These are phyloP conservation scores for Oscheius myriophilus DNA, from an alignment of 2,888 invertebrate species.

Conservation along the genomic window DNA sequence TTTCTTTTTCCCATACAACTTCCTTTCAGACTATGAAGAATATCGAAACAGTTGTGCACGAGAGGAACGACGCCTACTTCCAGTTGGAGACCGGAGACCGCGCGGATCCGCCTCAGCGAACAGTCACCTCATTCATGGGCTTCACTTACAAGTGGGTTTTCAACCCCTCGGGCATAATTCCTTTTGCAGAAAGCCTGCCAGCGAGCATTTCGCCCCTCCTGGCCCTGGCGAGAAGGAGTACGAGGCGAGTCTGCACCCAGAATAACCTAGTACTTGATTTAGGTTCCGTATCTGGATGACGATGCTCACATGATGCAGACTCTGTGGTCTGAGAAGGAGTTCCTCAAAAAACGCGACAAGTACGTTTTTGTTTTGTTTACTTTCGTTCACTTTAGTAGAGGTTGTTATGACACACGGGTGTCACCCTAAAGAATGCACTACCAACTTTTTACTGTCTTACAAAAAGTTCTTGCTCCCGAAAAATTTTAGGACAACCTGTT, in stretches of 20 bases:
- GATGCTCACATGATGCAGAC: slow-evolving; percentile 69
- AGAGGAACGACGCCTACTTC: slow-evolving; percentile 89
- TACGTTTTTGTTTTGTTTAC: neutral
- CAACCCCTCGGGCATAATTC: no score
- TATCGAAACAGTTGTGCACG: slow-evolving; percentile 87
- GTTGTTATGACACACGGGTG: no score
- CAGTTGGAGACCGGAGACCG: slow-evolving; percentile 87
- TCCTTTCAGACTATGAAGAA: slow-evolving; percentile 91
- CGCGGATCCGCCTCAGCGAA: slow-evolving; percentile 57
- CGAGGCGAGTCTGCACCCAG: slow-evolving; percentile 41
- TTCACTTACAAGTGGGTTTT: slow-evolving; percentile 63
- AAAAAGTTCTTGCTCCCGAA: no score
- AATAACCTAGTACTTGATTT: neutral
- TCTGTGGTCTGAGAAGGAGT: slow-evolving; percentile 67
- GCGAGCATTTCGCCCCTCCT: slow-evolving; percentile 59
- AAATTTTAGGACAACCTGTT: no score
- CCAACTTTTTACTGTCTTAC: no score
- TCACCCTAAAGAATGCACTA: no score
- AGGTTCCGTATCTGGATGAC: slow-evolving; percentile 66
- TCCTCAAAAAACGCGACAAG: slow-evolving; percentile 52
- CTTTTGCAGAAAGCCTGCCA: slow-evolving; percentile 56
- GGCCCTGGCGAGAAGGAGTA: slow-evolving; percentile 60
- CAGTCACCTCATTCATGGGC: slow-evolving; percentile 66
- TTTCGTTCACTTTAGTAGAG: neutral
- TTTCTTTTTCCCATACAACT: no score